A percentile compares a stretch with the other conserved stretches of the same genome.
Evolutionary conservation across 2,888 invertebrate genomes (phyloP).

Genomic region (Pseudoips prasinana): DNA sequence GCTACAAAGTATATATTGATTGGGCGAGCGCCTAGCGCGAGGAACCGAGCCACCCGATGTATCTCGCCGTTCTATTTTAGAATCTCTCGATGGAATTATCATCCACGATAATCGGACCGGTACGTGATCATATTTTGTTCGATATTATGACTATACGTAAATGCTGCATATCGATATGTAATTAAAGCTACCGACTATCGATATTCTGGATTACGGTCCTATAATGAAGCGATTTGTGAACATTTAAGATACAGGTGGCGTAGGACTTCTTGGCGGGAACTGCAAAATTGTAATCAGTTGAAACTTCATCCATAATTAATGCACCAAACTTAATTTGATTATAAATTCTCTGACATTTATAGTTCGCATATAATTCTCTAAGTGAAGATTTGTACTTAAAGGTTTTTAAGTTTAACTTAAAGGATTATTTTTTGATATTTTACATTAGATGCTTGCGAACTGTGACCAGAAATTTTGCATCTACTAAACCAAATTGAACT

Average conservation of each 20-base stretch:
- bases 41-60: slow-evolving; percentile 35
- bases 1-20: slow-evolving; percentile 66
- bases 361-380: too few species aligned
- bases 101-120: slow-evolving; percentile 42
- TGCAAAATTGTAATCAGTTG: too few species aligned
- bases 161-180: slow-evolving; percentile 25
- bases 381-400: too few species aligned
- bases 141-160: slow-evolving; percentile 28
- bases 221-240: slow-evolving; percentile 37
- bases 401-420: too few species aligned
- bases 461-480: too few species aligned
- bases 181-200: slow-evolving; percentile 27
- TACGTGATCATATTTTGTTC: slow-evolving; percentile 39
- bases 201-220: slow-evolving; percentile 17
- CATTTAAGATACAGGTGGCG: slow-evolving; percentile 12
- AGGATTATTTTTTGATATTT: too few species aligned
- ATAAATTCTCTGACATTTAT: too few species aligned
- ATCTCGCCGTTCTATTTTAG: slow-evolving; percentile 54
- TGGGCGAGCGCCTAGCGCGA: slow-evolving; percentile 44
- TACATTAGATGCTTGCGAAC: too few species aligned
- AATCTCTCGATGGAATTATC: slow-evolving; percentile 47
- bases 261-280: too few species aligned
- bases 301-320: too few species aligned
- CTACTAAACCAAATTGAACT: too few species aligned
- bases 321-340: too few species aligned